Evolutionary conservation across 2,888 invertebrate genomes (phyloP), one percentile per base, ranked within the genome.

Genomic region (Xestia xanthographa): DNA sequence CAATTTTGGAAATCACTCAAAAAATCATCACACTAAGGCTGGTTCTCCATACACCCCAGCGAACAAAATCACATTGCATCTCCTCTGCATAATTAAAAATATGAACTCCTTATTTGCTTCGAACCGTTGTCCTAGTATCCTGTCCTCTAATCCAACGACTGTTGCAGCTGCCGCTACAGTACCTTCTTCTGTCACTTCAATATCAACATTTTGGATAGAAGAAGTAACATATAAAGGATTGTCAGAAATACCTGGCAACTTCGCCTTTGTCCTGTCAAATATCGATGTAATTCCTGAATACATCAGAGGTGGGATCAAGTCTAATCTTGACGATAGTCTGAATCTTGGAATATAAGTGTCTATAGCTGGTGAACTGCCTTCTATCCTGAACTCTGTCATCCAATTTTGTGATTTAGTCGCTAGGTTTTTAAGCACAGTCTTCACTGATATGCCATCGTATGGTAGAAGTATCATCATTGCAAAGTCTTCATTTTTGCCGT

Each of bases 111-210:
- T 97, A 88, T 98, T 98, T 0, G 97, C 97, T 85, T 96, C 96
- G 86, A 98, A 97, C 83, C 97, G 96, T 41, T 97, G 97, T 1
- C 93, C 94, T 41, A 95, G 82, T 56, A 95, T 93, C 48, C 96
- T 94, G 50, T 96, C 95, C 89, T 96, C 95, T 65, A 96, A 89
- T 1, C 95, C 95, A 0, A 96, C 92, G 0, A 96, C 96, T 6
- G 98, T 97, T 0, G 97, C 97, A 0, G 97, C 97, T 0, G 97
- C 97, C 0, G 98, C 98, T 5, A 97, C 97, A 0, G 98, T 98
- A 0, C 98, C 98, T 89, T 98, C 97, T 93, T 98, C 98, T 72
- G 97, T 97, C 0, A 98, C 98, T 87, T 98, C 97, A 75, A 98
- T 97, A 87, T 97, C 97, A 0, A 98, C 97, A 87, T 97, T 98